Base-by-base conservation (phyloP, 2,888 invertebrate species). In the Ametastegia equiseti region DNA sequence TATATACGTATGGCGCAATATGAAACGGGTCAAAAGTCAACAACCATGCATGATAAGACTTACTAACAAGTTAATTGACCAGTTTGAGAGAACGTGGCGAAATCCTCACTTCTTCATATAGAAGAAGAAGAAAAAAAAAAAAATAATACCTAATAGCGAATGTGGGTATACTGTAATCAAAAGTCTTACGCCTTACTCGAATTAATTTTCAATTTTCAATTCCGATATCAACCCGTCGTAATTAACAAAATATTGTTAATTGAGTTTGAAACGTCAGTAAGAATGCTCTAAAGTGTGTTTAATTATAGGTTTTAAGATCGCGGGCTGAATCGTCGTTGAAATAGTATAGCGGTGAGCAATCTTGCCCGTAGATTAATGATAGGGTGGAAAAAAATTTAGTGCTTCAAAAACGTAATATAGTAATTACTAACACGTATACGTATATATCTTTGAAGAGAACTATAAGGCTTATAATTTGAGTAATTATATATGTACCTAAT, bases 361-460 rank as follows among this genome's bases (percentile, higher is more conserved):
- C 39, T 67, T 67, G 39, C 9, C 9, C 19, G 13, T 27, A 71
- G 47, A 71, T 71, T 71, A 47, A 75, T 36, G 36, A 75, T 50
- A 75, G 54, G 45, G n/a, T 36, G 39, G 69, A 69, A 27, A 54
- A 19, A 19, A 75, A 75, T 71, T 71, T 45, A 50, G 50, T 54
- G 36, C 33, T 33, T 50, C n/a, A 75, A 75, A 36, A 54, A 50
- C 23, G 75, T 75, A 33, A 75, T 75, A 54, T 54, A 75, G 75
- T 54, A 75, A 75, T 75, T 54, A 75, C 19, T 30, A 27, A 33
- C 75, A 75, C 75, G 75, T 75, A 54, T 45, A 67, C 23, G 4
- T 39, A 42, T 39, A 27, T 45, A 27, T 23, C 23, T 71, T 27
- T 47, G n/a, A n/a, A 30, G 27, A 54, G 50, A 73, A 47, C 33